Evolutionary conservation across 2,113 vertebrate species (phyloP).

Genomic region (Rhinolophus ferrumequinum): DNA sequence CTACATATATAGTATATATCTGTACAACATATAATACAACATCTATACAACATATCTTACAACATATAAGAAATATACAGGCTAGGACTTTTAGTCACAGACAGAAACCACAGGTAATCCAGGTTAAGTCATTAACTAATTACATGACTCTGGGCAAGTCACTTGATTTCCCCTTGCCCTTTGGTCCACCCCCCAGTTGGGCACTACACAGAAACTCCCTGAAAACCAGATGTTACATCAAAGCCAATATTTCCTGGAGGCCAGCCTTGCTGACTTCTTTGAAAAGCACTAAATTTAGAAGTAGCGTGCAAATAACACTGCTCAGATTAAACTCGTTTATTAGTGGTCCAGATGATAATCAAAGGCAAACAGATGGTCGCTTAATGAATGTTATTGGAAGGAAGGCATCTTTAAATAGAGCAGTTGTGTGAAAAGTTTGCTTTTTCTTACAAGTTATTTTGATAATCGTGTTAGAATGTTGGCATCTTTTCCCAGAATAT

Average conservation of each 20-base stretch:
- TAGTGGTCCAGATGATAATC: constrained; percentile 76
- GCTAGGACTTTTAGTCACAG: neutral
- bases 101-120: constrained; percentile 51
- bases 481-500: constrained; percentile 64
- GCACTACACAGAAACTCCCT: constrained; percentile 67
- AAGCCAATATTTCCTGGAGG: constrained; percentile 79
- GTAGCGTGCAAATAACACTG: constrained; percentile 69
- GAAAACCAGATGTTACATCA: constrained; percentile 80
- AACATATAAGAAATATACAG: neutral
- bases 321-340: constrained; percentile 74
- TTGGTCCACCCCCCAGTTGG: constrained; percentile 51
- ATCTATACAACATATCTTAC: neutral
- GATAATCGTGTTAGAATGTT: constrained; percentile 64
- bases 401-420: constrained; percentile 79
- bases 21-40: neutral
- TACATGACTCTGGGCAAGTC: constrained; percentile 51
- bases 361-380: constrained; percentile 79
- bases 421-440: constrained; percentile 79
- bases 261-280: constrained; percentile 75
- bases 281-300: constrained; percentile 82
- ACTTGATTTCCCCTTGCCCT: constrained; percentile 61
- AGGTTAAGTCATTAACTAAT: constrained; percentile 49
- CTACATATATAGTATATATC: neutral
- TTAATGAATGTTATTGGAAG: constrained; percentile 80
- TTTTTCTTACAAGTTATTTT: constrained; percentile 77